phyloP scores from a whole-genome alignment of 2,113 vertebrate species.

The Gadus macrocephalus region DNA sequence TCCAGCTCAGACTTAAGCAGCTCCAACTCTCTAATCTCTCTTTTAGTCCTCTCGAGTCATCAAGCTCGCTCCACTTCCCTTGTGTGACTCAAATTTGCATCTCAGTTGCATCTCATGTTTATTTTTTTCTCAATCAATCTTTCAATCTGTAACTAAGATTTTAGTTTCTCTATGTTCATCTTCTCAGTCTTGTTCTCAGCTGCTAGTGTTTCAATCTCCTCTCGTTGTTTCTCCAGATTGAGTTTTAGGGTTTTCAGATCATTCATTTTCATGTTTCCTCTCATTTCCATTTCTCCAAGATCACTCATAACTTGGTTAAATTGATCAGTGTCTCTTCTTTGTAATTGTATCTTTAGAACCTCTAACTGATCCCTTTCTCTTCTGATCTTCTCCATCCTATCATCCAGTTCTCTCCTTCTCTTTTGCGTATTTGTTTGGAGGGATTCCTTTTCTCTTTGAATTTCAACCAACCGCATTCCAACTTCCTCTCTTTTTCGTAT shows the following conservation, averaged over 20 bases:
- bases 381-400: slow-evolving; percentile 31
- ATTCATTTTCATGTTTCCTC: slow-evolving; percentile 19
- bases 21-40: slow-evolving; percentile 42
- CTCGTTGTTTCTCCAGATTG: slow-evolving; percentile 28
- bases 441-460: slow-evolving; percentile 27
- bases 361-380: slow-evolving; percentile 41
- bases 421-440: slow-evolving; percentile 25
- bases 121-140: slow-evolving; percentile 7
- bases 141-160: slow-evolving; percentile 22
- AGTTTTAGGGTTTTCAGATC: slow-evolving; percentile 26
- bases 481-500: slow-evolving; percentile 31
- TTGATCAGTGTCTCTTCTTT: neutral
- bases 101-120: neutral
- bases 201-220: slow-evolving; percentile 16
- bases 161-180: slow-evolving; percentile 21
- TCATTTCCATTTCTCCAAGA: slow-evolving; percentile 7
- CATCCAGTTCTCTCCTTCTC: slow-evolving; percentile 34
- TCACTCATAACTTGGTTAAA: neutral
- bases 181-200: slow-evolving; percentile 17
- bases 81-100: slow-evolving; percentile 7
- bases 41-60: slow-evolving; percentile 21
- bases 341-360: slow-evolving; percentile 8
- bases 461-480: slow-evolving; percentile 28
- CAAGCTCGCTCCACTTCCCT: slow-evolving; percentile 20
- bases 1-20: slow-evolving; percentile 34